Evolutionary conservation across 2,113 vertebrate genomes (phyloP).

Genomic region (Alectura lathami): DNA sequence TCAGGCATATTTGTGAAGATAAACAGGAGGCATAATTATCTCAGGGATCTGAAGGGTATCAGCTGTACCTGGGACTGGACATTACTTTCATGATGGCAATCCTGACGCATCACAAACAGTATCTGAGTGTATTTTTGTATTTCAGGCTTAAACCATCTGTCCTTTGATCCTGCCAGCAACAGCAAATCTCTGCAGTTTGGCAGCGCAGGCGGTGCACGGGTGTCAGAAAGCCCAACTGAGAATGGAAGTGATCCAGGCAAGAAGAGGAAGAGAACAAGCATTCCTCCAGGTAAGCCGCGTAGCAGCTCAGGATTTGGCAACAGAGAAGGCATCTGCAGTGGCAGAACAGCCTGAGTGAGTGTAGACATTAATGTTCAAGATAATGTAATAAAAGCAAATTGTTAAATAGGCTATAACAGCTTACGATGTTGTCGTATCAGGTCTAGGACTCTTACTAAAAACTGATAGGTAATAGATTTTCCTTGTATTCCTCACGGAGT

Average conservation of each 20-base stretch:
- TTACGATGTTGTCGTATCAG: background rate
- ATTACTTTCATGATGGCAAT: background rate
- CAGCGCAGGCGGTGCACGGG: constrained; percentile 72
- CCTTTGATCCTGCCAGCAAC: constrained; percentile 85
- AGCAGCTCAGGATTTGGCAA: background rate
- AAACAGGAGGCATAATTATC: background rate
- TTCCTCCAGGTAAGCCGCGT: constrained; percentile 81
- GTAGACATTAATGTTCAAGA: background rate
- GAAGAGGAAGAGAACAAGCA: constrained; percentile 84
- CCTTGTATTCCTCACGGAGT: background rate
- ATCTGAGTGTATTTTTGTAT: constrained; percentile 35
- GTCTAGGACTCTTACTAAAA: background rate
- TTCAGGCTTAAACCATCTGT: constrained; percentile 86
- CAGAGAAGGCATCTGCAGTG: fast-evolving
- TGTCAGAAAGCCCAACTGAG: constrained; percentile 79
- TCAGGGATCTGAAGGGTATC: background rate
- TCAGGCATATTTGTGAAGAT: background rate
- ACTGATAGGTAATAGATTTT: background rate
- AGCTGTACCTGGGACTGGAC: background rate
- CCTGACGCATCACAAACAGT: background rate
- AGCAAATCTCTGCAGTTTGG: constrained; percentile 83
- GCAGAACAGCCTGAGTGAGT: background rate
- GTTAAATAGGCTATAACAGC: background rate
- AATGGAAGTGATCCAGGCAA: constrained; percentile 83
- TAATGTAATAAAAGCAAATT: background rate